Evolutionary conservation across 2,113 vertebrate species (phyloP), one percentile per base, ranked within the genome.

Genomic region (Xiphophorus hellerii): DNA sequence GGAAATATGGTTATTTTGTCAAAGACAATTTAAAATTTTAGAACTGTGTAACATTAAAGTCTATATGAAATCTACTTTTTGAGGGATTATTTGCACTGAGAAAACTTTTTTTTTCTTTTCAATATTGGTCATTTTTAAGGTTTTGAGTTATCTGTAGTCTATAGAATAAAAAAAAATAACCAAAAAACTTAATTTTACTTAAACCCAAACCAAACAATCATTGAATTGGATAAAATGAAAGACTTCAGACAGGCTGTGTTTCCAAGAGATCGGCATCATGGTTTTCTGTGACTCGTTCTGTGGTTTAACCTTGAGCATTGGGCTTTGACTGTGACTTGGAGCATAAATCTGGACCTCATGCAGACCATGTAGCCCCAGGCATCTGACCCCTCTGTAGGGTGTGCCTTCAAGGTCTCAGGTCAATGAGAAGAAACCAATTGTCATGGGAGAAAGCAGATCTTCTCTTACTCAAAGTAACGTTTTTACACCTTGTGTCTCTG

Each of bases 241-340:
- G 14, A 15, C 4, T 42, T 14, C 14, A 15, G 39, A 48, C 5
- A 17, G 44, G 5, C 14, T 48, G 44, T 31, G 8, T 17, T 62
- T 73, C 44, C 73, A 44, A 73, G n/a, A 37, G 39, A 54, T 73
- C 37, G 35, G 42, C 44, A 73, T 73, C 64, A 76, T 66, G 62
- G 48, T 73, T 73, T 65, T 2, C 0, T 71, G 69, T 0, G 7
- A 17, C 44, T 71, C 33, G n/a, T 51, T 39, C 70, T 0, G 42
- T 66, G 10, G 35, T 66, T 76, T 5, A 42, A 20, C 80, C 66
- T 66, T 70, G 69, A 78, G 5, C 5, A 44, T 58, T 62, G 61
- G 6, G 66, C 77, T 88, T 75, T 88, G 80, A 86, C 84, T 48
- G 69, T 77, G 67, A 74, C 77, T 67, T 67, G 12, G 64, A 61